Evolutionary conservation across 2,797 vertebrate genomes (phyloP).

Genomic region (Sebastes kiyomatsui): DNA sequence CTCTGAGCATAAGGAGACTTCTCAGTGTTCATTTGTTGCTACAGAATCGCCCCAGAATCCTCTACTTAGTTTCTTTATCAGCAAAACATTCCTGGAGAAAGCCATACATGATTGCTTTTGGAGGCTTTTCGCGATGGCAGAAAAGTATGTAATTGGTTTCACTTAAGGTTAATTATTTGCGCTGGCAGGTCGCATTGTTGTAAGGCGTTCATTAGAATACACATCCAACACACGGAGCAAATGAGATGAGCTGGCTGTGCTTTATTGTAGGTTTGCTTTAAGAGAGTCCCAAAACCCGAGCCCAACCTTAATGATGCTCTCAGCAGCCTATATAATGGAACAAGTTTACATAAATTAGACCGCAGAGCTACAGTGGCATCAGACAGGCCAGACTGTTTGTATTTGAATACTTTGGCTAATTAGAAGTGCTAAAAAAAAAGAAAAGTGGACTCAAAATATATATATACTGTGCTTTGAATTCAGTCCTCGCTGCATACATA

Average conservation of each 20-base stretch:
- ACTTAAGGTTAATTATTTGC: conserved; percentile 88
- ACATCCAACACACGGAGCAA: conserved; percentile 85
- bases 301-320: conserved; percentile 82
- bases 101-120: conserved; percentile 80
- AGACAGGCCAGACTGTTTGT: conserved; percentile 76
- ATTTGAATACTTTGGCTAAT: conserved; percentile 78
- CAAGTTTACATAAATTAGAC: conserved; percentile 86
- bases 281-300: conserved; percentile 72
- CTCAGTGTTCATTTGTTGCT: conserved; percentile 80
- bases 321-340: conserved; percentile 84
- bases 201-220: conserved; percentile 86
- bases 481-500: conserved; percentile 57
- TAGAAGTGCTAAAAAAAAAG: conserved; percentile 63
- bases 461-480: conserved; percentile 50
- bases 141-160: conserved; percentile 86
- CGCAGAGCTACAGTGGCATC: conserved; percentile 76
- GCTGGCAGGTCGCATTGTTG: conserved; percentile 86
- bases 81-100: conserved; percentile 73
- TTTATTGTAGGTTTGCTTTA: conserved; percentile 75
- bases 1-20: conserved; percentile 78
- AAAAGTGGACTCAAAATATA: conserved; percentile 59
- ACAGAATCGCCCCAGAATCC: conserved; percentile 70
- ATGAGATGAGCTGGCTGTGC: conserved; percentile 79
- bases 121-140: conserved; percentile 69
- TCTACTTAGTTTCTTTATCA: conserved; percentile 79